These are phyloP conservation scores for Peucedramus taeniatus DNA, from an alignment of 2,113 vertebrate genomes.

Conservation along the genomic window DNA sequence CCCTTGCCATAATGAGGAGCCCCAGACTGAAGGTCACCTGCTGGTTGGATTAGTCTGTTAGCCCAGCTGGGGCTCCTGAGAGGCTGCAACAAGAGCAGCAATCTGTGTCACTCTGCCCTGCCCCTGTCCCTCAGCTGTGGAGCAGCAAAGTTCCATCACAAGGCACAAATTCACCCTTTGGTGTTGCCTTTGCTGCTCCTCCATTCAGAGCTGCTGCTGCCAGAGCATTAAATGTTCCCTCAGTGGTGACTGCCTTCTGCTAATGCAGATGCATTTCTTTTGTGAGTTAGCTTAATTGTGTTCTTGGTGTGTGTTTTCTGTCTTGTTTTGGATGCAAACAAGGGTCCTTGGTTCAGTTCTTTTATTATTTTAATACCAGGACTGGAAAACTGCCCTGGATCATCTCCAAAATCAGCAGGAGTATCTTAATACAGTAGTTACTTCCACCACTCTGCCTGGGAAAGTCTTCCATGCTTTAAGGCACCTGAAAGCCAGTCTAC, in stretches of 20 bases:
- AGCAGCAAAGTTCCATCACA: not conserved
- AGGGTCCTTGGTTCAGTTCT: not conserved
- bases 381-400: not conserved
- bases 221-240: not conserved
- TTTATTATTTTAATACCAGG: not conserved
- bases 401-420: not conserved
- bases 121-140: not conserved
- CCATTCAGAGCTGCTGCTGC: not conserved
- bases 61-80: not conserved
- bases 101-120: not conserved
- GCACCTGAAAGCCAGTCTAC: not conserved
- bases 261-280: constrained; percentile 41
- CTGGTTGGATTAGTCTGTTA: not conserved
- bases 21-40: not conserved
- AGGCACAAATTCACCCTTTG: not conserved
- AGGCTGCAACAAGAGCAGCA: not conserved
- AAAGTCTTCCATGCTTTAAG: not conserved
- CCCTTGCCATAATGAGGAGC: not conserved
- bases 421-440: not conserved
- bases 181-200: not conserved
- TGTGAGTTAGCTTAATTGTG: not conserved
- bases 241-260: not conserved
- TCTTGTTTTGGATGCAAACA: not conserved
- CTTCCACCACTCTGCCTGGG: not conserved
- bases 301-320: not conserved